Conservation (phyloP, 2,113 vertebrate species). For the Caranx ignobilis region DNA sequence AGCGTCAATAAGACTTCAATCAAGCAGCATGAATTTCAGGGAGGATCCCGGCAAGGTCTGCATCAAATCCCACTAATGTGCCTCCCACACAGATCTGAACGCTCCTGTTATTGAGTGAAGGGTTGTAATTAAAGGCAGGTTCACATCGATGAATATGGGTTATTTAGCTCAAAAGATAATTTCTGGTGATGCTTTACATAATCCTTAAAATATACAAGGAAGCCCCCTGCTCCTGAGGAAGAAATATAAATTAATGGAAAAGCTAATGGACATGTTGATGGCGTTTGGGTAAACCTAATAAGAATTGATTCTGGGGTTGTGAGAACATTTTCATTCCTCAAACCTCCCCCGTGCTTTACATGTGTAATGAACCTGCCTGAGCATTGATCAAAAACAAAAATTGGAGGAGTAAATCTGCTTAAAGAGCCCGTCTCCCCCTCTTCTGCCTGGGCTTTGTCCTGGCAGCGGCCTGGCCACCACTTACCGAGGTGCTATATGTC, state of each 20-base stretch:
- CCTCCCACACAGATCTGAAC: slow-evolving; percentile 54
- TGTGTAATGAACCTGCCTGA: slow-evolving; percentile 79
- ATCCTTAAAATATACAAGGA: slow-evolving; percentile 78
- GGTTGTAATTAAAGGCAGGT: slow-evolving; percentile 79
- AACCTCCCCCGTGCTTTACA: slow-evolving; percentile 70
- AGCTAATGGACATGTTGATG: slow-evolving; percentile 80
- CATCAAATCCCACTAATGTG: slow-evolving; percentile 64
- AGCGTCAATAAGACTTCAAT: slow-evolving; percentile 67
- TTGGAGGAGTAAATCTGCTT: slow-evolving; percentile 81
- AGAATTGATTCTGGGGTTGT: slow-evolving; percentile 77
- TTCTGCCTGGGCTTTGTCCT: slow-evolving; percentile 74
- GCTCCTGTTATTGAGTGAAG: slow-evolving; percentile 69
- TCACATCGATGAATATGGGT: slow-evolving; percentile 74
- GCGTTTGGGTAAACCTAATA: slow-evolving; percentile 76
- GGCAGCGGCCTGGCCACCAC: slow-evolving; percentile 63
- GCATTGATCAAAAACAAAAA: slow-evolving; percentile 82
- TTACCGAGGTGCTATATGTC: slow-evolving; percentile 77
- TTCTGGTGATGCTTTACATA: slow-evolving; percentile 78
- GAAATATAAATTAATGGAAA: slow-evolving; percentile 71
- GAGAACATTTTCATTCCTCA: slow-evolving; percentile 70
- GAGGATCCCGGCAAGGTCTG: slow-evolving; percentile 55
- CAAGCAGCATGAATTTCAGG: slow-evolving; percentile 51
- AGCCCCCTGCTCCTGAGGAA: slow-evolving; percentile 46
- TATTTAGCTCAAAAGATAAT: slow-evolving; percentile 80
- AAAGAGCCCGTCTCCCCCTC: slow-evolving; percentile 63